Evolutionary conservation across 2,888 invertebrate species (phyloP), one percentile per base, ranked within the genome.

Genomic region (Drosophila recens): DNA sequence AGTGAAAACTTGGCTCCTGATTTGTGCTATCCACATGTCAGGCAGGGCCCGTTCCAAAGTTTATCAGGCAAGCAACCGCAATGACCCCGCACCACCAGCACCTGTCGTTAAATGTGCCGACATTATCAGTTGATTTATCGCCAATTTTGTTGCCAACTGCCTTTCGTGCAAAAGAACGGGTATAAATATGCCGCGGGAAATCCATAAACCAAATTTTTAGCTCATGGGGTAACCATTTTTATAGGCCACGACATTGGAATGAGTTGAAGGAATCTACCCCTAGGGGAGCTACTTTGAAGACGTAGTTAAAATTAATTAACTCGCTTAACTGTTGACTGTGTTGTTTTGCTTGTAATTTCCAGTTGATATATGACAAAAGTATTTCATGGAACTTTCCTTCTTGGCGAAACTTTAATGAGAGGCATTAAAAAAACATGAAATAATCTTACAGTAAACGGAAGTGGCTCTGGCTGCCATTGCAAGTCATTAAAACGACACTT

Each of bases 81-180:
- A 42, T 53, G 56, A 74, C 40, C 67, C 52, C 53, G 30, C 75
- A 13, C 43, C 9, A 54, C 20, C 27, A 13, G 34, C 9, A 54
- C 20, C 27, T 73, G 68, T 71, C 67, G 76, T 86, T 79, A 72
- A 85, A 87, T 89, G 90, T 72, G 82, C 67, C 54, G 89, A 86
- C 89, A 90, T 86, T 90, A 90, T 89, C 89, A 80, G 82, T 83
- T 90, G 86, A 87, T 87, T 87, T 87, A 87, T 90, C 61, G 81
- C 64, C 76, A 87, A 90, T 73, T 89, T 79, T 67, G 70, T 74
- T 78, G 75, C 59, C 70, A 70, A 79, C 82, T 67, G 87, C 59
- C 56, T 67, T 82, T 53, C 67, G 69, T 63, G 87, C 51, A 15
- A 66, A 36, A 56, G 49, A 78, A 61, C 57, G 63, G 33, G 61